Conservation (phyloP, 1,140 invertebrate species). For the Leptinotarsa lineolata region DNA sequence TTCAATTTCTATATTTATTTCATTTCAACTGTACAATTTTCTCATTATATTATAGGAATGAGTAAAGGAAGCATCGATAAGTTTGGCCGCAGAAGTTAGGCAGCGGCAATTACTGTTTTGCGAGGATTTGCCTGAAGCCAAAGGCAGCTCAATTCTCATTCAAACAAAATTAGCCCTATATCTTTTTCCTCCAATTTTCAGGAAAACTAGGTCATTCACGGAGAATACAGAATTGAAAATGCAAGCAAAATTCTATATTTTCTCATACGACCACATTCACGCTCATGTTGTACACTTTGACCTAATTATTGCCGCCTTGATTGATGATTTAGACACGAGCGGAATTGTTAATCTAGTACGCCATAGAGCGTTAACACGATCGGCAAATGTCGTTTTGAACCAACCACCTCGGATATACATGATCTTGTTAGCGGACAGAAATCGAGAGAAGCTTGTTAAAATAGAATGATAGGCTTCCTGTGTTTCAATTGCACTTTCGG, state of each 20-base stretch:
- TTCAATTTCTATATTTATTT: too few species aligned
- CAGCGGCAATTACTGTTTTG: too few species aligned
- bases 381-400: constrained; percentile 4
- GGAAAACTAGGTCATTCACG: too few species aligned
- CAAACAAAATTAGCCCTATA: too few species aligned
- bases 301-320: constrained; percentile 13
- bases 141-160: too few species aligned
- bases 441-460: constrained; percentile 2
- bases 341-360: constrained; percentile 16
- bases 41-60: too few species aligned
- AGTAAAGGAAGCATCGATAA: too few species aligned
- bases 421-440: constrained; percentile 4
- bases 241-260: not conserved
- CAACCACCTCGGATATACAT: constrained; percentile 7
- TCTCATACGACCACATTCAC: not conserved
- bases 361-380: constrained; percentile 11
- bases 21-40: too few species aligned
- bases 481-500: not conserved
- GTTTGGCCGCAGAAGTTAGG: too few species aligned
- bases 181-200: too few species aligned
- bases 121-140: too few species aligned
- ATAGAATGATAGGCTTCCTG: not conserved
- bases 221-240: not conserved
- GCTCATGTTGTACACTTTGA: not conserved
- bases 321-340: constrained; percentile 11